Base-by-base conservation (phyloP, 2,113 vertebrate genomes). In the Antennarius striatus region DNA sequence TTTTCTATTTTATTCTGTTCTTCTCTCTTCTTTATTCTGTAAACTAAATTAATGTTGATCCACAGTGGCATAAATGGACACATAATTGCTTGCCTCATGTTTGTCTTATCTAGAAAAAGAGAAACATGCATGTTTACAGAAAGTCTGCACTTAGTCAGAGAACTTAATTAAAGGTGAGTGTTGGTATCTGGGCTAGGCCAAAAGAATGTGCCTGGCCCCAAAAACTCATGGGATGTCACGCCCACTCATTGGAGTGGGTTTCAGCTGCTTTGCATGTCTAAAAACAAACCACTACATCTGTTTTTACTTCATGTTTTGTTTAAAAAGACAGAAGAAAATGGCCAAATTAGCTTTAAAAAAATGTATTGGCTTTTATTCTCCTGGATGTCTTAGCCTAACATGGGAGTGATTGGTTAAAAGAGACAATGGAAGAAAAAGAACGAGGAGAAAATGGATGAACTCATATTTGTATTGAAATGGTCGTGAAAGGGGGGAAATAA, bases 251-350 rank as follows among this genome's bases (percentile, higher is more conserved):
- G 45, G 77, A 68, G 52, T 80, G 69, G 76, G 58, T 71, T 83
- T 79, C 73, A 67, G 78, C 82, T 85, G 82, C 77, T 85, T 84
- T 84, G 77, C 86, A 88, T 84, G 82, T 87, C 73, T 82, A 72
- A 83, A 83, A 85, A 82, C 77, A 85, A 86, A 84, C 80, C 82
- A 54, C 80, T 74, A 70, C 89, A 88, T 90, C 87, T 89, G 85
- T 68, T 89, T 82, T 85, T 85, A 79, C 71, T 90, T 85, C 16
- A 6, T 73, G 74, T 81, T 82, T 80, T 85, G 64, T 87, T 87
- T 86, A 67, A 8, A 5, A 68, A 79, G 49, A 36, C 71, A 77
- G 58, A 47, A 1, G 59, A 55, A 68, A 77, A 75, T 53, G 48
- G 50, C n/a, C 56, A 57, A 61, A 72, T 71, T 61, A 75, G 68